A percentile compares a stretch with the other conserved stretches of the same genome.
Evolutionary conservation across 1,140 invertebrate genomes (phyloP).

Genomic region (Elymnias hypermnestra): DNA sequence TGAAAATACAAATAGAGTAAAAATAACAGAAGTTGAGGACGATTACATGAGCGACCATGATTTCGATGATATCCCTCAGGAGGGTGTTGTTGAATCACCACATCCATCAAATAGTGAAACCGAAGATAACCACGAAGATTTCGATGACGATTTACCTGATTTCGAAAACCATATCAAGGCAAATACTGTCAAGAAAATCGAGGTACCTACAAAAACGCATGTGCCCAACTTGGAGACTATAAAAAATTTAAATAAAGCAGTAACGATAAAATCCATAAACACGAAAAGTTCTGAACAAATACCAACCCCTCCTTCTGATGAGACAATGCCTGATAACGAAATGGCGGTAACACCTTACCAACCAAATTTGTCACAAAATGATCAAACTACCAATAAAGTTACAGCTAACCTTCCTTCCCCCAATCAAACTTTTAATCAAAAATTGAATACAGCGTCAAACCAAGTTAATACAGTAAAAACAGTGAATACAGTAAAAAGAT

Average conservation of each 20-base stretch:
- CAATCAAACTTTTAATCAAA: conserved; percentile 33
- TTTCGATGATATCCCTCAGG: conserved; percentile 22
- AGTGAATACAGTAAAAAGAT: conserved; percentile 59
- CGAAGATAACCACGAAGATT: conserved; percentile 32
- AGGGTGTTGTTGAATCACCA: conserved; percentile 35
- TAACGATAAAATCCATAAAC: conserved; percentile 43
- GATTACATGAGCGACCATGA: conserved; percentile 30
- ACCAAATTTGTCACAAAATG: conserved; percentile 3
- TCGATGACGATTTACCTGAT: conserved; percentile 29
- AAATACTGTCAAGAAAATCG: conserved; percentile 22
- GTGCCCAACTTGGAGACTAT: conserved; percentile 28
- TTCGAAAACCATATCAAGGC: conserved; percentile 32
- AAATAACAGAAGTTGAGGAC: conserved; percentile 50
- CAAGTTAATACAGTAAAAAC: conserved; percentile 53
- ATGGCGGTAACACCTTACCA: conserved; percentile 11
- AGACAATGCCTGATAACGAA: conserved; percentile 20
- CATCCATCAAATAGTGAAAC: conserved; percentile 34
- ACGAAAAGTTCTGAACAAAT: conserved; percentile 29
- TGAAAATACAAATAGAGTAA: conserved; percentile 30
- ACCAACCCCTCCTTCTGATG: conserved; percentile 8
- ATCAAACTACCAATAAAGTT: conserved; percentile 6
- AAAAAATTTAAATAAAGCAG: conserved; percentile 41
- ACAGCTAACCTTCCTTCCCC: too few relatives aligned
- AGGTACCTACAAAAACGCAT: not conserved
- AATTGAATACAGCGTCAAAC: conserved; percentile 30